Conservation (phyloP, 2,888 invertebrate species). For the Dione juno region DNA sequence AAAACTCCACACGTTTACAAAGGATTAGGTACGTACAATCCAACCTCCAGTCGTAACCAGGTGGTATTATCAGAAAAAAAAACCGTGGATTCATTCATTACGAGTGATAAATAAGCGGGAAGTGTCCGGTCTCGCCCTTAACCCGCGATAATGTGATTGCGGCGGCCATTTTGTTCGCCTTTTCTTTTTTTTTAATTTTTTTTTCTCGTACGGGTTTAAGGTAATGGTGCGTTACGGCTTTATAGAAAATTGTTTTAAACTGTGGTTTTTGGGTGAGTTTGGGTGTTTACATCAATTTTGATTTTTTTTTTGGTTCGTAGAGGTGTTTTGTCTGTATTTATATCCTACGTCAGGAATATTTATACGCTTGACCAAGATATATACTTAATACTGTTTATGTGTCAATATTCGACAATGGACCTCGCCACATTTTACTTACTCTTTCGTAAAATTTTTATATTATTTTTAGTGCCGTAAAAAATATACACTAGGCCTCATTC, state of each 20-base stretch:
- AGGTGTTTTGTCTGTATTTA: too few relatives aligned
- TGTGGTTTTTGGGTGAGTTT: background rate
- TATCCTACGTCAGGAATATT: too few relatives aligned
- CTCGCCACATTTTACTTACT: too few relatives aligned
- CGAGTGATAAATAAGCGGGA: conserved; percentile 66
- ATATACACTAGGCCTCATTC: too few relatives aligned
- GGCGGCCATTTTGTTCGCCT: conserved; percentile 46
- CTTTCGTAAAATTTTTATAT: too few relatives aligned
- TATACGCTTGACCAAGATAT: too few relatives aligned
- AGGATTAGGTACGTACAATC: conserved; percentile 28
- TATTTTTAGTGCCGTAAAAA: too few relatives aligned
- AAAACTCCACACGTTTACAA: conserved; percentile 10
- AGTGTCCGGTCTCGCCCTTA: conserved; percentile 63
- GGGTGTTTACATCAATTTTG: background rate
- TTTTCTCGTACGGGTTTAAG: conserved; percentile 35
- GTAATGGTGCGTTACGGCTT: conserved; percentile 42
- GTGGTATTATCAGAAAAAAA: conserved; percentile 62
- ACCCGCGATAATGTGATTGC: conserved; percentile 71
- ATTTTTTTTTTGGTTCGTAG: background rate
- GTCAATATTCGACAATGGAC: too few relatives aligned
- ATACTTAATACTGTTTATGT: too few relatives aligned
- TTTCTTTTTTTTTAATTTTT: conserved; percentile 35
- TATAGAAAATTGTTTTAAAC: conserved; percentile 27
- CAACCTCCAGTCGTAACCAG: conserved; percentile 46
- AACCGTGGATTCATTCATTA: conserved; percentile 63